These are phyloP conservation scores for Phortica okadai DNA, from an alignment of 2,888 invertebrate genomes.

Conservation along the genomic window DNA sequence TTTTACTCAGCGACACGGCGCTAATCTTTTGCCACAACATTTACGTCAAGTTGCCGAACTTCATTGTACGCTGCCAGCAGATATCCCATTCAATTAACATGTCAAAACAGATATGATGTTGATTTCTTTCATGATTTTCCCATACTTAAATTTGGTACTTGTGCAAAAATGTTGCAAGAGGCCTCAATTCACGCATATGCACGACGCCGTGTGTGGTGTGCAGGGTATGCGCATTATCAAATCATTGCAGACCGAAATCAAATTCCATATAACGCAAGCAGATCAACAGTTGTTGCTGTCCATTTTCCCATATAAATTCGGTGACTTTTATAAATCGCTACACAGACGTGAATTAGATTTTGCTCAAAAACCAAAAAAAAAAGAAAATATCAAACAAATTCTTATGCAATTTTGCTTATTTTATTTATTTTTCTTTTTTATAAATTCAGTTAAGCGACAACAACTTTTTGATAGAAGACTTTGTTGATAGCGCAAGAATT, in stretches of 20 bases:
- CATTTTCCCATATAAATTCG: slow-evolving; percentile 63
- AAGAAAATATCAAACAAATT: slow-evolving; percentile 36
- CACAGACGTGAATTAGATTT: slow-evolving; percentile 55
- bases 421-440: not conserved
- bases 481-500: not conserved
- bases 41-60: not conserved
- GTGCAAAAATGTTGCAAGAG: too few relatives aligned
- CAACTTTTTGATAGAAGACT: slow-evolving; percentile 24
- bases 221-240: slow-evolving; percentile 21
- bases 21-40: slow-evolving; percentile 34
- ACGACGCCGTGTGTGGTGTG: not conserved
- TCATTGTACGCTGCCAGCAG: not conserved
- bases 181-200: too few relatives aligned
- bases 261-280: slow-evolving; percentile 67
- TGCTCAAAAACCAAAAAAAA: not conserved
- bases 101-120: too few relatives aligned
- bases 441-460: slow-evolving; percentile 16
- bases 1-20: slow-evolving; percentile 34
- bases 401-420: slow-evolving; percentile 48
- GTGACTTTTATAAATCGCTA: slow-evolving; percentile 72
- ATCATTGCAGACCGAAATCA: slow-evolving; percentile 56
- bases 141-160: too few relatives aligned
- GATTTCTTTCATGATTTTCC: too few relatives aligned
- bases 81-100: not conserved
- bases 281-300: slow-evolving; percentile 70